Percentiles rank a stretch among this genome's conserved stretches.
Evolutionary conservation across 2,888 invertebrate genomes (phyloP).

Genomic region (Orchesellides sinensis): DNA sequence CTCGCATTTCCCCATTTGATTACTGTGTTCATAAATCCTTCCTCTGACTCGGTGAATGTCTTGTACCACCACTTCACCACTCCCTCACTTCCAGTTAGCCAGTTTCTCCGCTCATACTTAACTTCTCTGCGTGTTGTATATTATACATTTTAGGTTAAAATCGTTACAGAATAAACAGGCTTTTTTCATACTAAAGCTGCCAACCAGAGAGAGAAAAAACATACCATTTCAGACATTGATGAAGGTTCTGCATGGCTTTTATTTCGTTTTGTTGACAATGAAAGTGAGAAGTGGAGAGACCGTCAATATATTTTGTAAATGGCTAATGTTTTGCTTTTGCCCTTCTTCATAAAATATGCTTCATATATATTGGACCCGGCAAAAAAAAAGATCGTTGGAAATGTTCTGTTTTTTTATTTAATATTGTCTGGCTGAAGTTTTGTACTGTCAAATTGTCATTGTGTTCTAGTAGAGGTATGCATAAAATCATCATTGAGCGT

Average conservation of each 20-base stretch:
- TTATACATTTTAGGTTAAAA: conserved; percentile 40
- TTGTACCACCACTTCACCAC: conserved; percentile 6
- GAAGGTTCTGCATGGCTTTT: conserved; percentile 53
- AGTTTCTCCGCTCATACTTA: neutral
- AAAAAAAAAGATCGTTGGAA: no score
- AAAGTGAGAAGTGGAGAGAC: conserved; percentile 24
- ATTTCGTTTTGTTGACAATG: conserved; percentile 43
- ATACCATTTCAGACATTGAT: conserved; percentile 55
- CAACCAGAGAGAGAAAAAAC: neutral
- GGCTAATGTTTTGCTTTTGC: neutral
- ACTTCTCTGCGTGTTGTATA: conserved; percentile 18
- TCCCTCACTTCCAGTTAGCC: conserved; percentile 2
- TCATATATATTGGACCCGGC: neutral
- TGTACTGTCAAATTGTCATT: neutral
- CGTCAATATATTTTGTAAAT: conserved; percentile 29
- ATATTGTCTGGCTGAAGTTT: neutral
- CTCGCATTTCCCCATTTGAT: conserved; percentile 62
- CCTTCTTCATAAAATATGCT: neutral
- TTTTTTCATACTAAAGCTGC: conserved; percentile 2
- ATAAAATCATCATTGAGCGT: conserved; percentile 53
- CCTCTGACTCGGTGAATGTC: conserved; percentile 47
- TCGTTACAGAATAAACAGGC: conserved; percentile 21
- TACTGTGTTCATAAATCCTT: conserved; percentile 57
- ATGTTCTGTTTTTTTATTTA: no score
- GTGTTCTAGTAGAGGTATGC: conserved; percentile 4